Evolutionary conservation across 2,113 vertebrate species (phyloP).

Genomic region (Propithecus coquereli): DNA sequence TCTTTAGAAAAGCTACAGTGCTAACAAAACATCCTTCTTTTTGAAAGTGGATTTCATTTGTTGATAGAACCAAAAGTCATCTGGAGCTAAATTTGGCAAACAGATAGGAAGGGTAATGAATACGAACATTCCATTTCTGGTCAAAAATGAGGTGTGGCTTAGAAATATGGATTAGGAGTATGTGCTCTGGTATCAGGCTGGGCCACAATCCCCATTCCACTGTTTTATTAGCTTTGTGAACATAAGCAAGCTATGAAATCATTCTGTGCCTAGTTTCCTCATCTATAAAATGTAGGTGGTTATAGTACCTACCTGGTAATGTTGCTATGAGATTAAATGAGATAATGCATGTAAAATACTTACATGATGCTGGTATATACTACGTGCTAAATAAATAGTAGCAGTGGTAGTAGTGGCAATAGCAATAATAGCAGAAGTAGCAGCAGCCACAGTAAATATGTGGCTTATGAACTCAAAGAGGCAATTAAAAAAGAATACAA

Average conservation of each 20-base stretch:
- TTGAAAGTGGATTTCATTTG: constrained; percentile 25
- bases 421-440: not conserved
- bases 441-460: not conserved
- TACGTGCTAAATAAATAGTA: not conserved
- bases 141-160: not conserved
- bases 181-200: not conserved
- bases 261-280: not conserved
- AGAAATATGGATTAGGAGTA: not conserved
- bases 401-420: not conserved
- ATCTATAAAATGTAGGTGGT: not conserved
- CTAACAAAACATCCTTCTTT: not conserved
- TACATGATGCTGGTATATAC: not conserved
- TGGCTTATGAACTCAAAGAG: not conserved
- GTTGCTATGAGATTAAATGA: not conserved
- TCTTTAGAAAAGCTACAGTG: constrained; percentile 33
- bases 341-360: not conserved
- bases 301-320: not conserved
- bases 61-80: constrained; percentile 19
- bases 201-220: not conserved
- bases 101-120: not conserved
- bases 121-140: constrained; percentile 7
- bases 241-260: not conserved
- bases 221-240: constrained; percentile 19
- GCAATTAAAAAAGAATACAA: not conserved
- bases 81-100: constrained; percentile 22